These are phyloP conservation scores for Atlantisia rogersi DNA, from an alignment of 2,113 vertebrate genomes.

Conservation along the genomic window DNA sequence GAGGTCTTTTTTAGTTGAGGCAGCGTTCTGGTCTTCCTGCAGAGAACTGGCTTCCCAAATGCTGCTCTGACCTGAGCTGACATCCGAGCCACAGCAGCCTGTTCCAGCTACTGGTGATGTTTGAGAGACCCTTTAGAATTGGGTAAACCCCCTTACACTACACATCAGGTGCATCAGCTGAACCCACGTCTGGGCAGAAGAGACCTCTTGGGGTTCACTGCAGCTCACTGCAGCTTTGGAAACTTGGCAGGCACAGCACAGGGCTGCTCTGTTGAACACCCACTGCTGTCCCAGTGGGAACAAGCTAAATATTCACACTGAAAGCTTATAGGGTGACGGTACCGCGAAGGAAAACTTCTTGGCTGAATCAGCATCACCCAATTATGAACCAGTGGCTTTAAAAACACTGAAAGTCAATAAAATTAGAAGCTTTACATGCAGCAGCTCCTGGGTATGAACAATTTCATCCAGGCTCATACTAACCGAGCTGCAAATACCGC, in stretches of 20 bases:
- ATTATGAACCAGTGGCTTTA: not conserved
- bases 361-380: not conserved
- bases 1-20: not conserved
- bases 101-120: not conserved
- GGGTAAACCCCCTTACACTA: not conserved
- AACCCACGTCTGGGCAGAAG: not conserved
- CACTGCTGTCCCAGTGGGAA: not conserved
- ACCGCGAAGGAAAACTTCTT: not conserved
- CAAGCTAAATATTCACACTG: not conserved
- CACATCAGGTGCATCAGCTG: not conserved
- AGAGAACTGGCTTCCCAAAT: not conserved
- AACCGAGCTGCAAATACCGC: slow-evolving; percentile 54
- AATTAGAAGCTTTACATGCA: not conserved
- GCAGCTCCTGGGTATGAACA: not conserved
- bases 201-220: not conserved
- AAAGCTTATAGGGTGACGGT: not conserved
- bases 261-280: not conserved
- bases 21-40: not conserved
- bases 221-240: not conserved
- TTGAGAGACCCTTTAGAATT: not conserved
- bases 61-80: not conserved
- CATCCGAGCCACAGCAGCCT: not conserved
- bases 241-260: not conserved
- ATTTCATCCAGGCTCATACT: not conserved
- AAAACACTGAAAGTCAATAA: not conserved